phyloP scores from a whole-genome alignment of 1,140 invertebrate genomes.

The Lepidurus arcticus region DNA sequence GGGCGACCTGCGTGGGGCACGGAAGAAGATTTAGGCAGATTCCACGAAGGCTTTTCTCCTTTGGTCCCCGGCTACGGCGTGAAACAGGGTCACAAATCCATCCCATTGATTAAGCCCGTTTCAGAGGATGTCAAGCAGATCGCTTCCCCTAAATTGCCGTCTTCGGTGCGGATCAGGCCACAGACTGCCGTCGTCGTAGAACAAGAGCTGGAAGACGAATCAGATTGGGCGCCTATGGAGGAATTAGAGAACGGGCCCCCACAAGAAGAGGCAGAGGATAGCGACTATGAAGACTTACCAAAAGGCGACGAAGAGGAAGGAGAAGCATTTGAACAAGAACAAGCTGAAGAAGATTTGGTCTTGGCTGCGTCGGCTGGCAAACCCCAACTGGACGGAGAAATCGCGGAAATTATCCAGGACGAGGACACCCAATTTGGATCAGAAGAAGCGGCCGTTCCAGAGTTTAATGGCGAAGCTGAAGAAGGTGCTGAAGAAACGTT shows the following conservation, averaged over 20 bases:
- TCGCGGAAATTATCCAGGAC: not conserved
- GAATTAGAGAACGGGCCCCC: not conserved
- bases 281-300: slow-evolving; percentile 24
- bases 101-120: not conserved
- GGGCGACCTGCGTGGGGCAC: not conserved
- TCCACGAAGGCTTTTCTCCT: slow-evolving; percentile 2
- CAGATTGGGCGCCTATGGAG: not conserved
- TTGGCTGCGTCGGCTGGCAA: not conserved
- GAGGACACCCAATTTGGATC: not conserved
- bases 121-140: not conserved
- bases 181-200: not conserved
- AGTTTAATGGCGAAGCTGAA: not conserved
- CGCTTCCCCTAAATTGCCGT: not conserved
- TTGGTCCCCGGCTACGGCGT: not conserved
- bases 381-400: not conserved
- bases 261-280: slow-evolving; percentile 22
- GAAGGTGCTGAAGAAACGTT: slow-evolving; percentile 22
- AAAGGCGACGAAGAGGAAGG: slow-evolving; percentile 25
- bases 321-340: slow-evolving; percentile 14
- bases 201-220: slow-evolving; percentile 6
- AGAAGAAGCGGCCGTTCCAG: not conserved
- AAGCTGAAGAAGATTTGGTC: not conserved
- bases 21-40: not conserved
- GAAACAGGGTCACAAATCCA: not conserved
- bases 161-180: not conserved